Evolutionary conservation across 1,140 invertebrate species (phyloP).

Genomic region (Drosophila tristis): DNA sequence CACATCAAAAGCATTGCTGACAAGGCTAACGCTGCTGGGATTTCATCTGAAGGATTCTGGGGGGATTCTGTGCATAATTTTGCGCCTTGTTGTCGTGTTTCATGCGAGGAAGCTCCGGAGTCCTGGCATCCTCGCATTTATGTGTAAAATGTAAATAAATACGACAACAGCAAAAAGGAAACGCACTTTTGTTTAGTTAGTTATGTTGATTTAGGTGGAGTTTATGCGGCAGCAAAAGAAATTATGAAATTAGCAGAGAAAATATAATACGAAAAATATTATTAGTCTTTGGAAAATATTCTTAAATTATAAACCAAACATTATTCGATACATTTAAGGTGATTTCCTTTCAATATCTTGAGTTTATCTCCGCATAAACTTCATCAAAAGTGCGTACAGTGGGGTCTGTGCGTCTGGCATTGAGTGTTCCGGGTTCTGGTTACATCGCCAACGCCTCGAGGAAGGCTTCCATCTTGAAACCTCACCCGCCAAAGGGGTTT

Average conservation of each 20-base stretch:
- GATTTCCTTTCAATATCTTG: not conserved
- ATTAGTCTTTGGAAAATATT: not conserved
- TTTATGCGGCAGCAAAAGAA: conserved; percentile 52
- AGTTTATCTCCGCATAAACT: conserved; percentile 49
- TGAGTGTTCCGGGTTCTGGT: conserved; percentile 25
- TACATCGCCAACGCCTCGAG: conserved; percentile 40
- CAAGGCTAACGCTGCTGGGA: conserved; percentile 68
- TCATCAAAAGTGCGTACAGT: conserved; percentile 13
- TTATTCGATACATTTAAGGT: not conserved
- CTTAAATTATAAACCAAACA: not conserved
- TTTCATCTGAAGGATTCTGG: conserved; percentile 53
- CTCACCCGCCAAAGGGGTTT: conserved; percentile 42
- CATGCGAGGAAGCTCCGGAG: conserved; percentile 17
- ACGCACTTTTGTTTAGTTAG: conserved; percentile 58
- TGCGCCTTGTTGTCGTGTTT: conserved; percentile 77
- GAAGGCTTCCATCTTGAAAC: conserved; percentile 20
- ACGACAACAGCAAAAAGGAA: conserved; percentile 43
- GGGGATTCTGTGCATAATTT: conserved; percentile 80
- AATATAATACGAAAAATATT: not conserved
- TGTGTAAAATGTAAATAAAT: conserved; percentile 80
- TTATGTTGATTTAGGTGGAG: conserved; percentile 25
- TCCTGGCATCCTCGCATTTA: conserved; percentile 33
- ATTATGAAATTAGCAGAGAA: not conserved
- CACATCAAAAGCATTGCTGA: conserved; percentile 55
- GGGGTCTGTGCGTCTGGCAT: not conserved